Evolutionary conservation across 2,888 invertebrate species (phyloP).

Genomic region (Amorpha juglandis): DNA sequence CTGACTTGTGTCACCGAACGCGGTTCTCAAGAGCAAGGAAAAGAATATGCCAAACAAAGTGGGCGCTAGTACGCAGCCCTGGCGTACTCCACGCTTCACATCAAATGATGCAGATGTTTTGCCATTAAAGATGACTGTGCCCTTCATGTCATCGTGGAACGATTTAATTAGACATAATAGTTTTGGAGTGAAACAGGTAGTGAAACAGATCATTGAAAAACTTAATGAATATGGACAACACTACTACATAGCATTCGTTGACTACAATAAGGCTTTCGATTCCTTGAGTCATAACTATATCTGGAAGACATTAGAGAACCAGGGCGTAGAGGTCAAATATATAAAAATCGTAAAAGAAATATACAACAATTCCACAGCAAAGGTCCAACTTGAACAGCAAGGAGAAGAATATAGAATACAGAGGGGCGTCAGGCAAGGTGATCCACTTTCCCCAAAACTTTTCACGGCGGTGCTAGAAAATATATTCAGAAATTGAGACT

Average conservation of each 20-base stretch:
- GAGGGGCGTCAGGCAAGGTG: conserved; percentile 25
- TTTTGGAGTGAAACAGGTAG: too few species aligned
- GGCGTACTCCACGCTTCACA: too few species aligned
- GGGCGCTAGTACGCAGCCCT: too few species aligned
- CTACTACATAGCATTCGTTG: conserved; percentile 30
- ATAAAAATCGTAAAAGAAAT: conserved; percentile 26
- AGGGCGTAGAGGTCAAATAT: conserved; percentile 28
- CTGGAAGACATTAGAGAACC: conserved; percentile 26
- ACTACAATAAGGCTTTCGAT: conserved; percentile 32
- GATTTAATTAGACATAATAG: too few species aligned
- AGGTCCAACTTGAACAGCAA: too few species aligned
- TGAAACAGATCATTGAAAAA: conserved; percentile 26
- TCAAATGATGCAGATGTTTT: too few species aligned
- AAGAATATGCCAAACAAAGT: too few species aligned
- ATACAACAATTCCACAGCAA: conserved; percentile 28
- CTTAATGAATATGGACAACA: conserved; percentile 26
- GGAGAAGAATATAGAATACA: conserved; percentile 13
- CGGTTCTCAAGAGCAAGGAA: too few species aligned
- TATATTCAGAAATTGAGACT: conserved; percentile 21
- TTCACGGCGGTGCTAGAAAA: conserved; percentile 20
- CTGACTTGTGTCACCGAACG: too few species aligned
- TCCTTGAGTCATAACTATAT: conserved; percentile 29
- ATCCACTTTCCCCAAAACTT: conserved; percentile 26
- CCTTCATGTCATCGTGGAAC: too few species aligned
- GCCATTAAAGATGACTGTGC: too few species aligned